Evolutionary conservation across 2,888 invertebrate species (phyloP).

Genomic region (Elysia crispata): DNA sequence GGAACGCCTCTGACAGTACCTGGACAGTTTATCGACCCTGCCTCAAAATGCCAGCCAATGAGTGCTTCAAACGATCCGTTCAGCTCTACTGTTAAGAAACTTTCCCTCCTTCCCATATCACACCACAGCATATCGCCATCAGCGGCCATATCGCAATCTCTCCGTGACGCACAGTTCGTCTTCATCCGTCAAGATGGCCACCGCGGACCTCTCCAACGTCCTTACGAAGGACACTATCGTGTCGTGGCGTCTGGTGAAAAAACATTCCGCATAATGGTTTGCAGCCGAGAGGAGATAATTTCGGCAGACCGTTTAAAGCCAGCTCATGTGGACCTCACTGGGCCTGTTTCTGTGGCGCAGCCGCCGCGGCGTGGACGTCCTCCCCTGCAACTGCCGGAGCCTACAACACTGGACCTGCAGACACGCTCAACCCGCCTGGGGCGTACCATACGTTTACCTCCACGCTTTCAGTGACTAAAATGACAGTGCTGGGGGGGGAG

Average conservation of each 20-base stretch:
- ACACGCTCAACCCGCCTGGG: too few relatives aligned
- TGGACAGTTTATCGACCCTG: background rate
- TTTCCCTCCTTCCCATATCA: background rate
- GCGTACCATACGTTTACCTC: too few relatives aligned
- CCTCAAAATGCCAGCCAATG: too few relatives aligned
- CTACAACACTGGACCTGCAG: too few relatives aligned
- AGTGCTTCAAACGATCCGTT: background rate
- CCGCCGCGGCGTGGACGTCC: background rate
- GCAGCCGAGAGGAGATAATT: background rate
- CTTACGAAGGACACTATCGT: background rate
- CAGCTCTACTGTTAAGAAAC: background rate
- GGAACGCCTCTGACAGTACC: constrained; percentile 26
- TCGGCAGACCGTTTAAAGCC: background rate
- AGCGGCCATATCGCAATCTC: background rate
- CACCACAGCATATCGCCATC: background rate
- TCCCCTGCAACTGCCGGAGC: too few relatives aligned
- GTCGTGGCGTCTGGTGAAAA: background rate
- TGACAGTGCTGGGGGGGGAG: too few relatives aligned
- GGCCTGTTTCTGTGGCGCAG: background rate
- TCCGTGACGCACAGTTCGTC: background rate
- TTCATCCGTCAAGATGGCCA: background rate
- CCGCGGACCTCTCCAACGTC: background rate
- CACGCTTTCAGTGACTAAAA: too few relatives aligned
- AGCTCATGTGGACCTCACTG: constrained; percentile 2
- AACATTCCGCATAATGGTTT: background rate